Percentiles rank a stretch among this genome's conserved stretches.
These are phyloP conservation scores for Oreochromis grahami DNA, from an alignment of 2,797 vertebrate species.

Conservation along the genomic window DNA sequence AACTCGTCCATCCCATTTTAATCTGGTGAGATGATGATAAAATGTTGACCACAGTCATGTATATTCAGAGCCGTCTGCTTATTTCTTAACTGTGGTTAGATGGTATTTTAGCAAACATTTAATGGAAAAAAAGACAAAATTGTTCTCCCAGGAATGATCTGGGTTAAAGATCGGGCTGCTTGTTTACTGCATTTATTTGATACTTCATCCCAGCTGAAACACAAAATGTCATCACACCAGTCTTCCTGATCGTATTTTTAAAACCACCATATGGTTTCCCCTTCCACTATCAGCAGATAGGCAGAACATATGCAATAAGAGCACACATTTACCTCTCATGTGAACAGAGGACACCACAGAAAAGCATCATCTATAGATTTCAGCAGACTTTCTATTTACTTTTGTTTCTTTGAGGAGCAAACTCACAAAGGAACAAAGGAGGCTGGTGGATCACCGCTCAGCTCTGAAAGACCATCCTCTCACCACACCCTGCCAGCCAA, in stretches of 20 bases:
- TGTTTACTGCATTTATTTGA: constrained; percentile 10
- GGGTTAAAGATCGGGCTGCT: background rate
- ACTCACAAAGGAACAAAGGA: constrained; percentile 57
- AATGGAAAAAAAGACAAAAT: background rate
- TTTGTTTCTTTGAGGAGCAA: constrained; percentile 26
- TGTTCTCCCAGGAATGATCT: background rate
- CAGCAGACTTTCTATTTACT: constrained; percentile 11
- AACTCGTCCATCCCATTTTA: constrained; percentile 91
- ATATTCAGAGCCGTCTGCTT: background rate
- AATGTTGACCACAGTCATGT: constrained; percentile 6
- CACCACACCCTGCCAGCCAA: constrained; percentile 62
- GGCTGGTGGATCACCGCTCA: constrained; percentile 1
- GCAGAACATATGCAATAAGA: background rate
- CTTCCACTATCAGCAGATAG: background rate
- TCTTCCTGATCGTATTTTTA: constrained; percentile 3
- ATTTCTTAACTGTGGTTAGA: constrained; percentile 6
- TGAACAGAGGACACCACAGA: constrained; percentile 1
- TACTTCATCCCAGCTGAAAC: background rate
- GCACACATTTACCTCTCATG: background rate
- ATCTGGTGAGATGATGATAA: constrained; percentile 65
- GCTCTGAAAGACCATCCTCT: constrained; percentile 35
- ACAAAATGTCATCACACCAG: background rate
- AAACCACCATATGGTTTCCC: background rate
- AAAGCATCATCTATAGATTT: constrained; percentile 7
- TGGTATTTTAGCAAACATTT: constrained; percentile 4